phyloP scores from a whole-genome alignment of 2,113 vertebrate species.

The Corythornis vintsioides region DNA sequence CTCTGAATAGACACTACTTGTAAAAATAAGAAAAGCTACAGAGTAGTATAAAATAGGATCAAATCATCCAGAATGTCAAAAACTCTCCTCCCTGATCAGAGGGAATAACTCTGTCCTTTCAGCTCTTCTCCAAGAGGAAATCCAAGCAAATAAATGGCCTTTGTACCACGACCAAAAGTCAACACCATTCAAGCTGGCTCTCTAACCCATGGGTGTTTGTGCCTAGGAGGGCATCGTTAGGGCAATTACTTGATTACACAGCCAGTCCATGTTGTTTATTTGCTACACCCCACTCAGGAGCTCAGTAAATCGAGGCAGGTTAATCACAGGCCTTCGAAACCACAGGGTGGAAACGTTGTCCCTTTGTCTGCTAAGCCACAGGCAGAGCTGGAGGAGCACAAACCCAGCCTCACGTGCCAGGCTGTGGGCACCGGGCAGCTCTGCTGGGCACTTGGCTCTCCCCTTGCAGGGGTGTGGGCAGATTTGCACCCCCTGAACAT shows the following conservation, averaged over 20 bases:
- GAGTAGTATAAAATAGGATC: background rate
- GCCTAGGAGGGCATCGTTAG: slow-evolving; percentile 6
- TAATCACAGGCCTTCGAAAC: slow-evolving; percentile 42
- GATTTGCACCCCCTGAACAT: background rate
- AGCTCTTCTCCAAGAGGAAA: slow-evolving; percentile 23
- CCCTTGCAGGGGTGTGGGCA: background rate
- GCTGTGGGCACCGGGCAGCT: background rate
- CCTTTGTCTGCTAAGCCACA: background rate
- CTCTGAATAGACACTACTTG: background rate
- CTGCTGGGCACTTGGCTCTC: background rate
- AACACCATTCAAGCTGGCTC: slow-evolving; percentile 19
- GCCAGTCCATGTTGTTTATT: slow-evolving; percentile 48
- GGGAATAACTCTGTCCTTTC: background rate
- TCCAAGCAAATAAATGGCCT: slow-evolving; percentile 38
- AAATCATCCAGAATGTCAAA: background rate
- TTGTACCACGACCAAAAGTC: slow-evolving; percentile 41
- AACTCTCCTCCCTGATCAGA: background rate
- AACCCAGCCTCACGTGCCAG: background rate
- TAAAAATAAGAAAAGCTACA: background rate
- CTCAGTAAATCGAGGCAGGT: slow-evolving; percentile 38
- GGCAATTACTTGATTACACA: slow-evolving; percentile 61
- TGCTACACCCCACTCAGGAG: slow-evolving; percentile 9
- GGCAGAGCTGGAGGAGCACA: background rate
- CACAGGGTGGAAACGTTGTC: background rate
- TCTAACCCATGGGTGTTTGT: slow-evolving; percentile 26